Conservation (phyloP, 2,888 invertebrate species). For the Drosophila flavopinicola region DNA sequence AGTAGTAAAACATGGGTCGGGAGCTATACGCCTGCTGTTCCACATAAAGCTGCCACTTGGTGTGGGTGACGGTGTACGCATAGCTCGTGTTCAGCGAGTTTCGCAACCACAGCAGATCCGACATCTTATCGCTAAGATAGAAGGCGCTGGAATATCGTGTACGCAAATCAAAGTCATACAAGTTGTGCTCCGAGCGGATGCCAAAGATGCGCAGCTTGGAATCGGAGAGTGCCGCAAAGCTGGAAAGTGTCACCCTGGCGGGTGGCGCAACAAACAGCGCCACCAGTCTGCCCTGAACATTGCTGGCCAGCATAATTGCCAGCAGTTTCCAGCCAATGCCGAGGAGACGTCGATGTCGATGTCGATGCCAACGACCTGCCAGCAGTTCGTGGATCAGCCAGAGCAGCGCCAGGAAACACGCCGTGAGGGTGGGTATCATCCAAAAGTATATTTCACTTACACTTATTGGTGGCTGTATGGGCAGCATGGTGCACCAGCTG, state of each 20-base stretch:
- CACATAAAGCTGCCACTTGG: conserved; percentile 62
- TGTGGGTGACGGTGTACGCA: conserved; percentile 51
- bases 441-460: conserved; percentile 17
- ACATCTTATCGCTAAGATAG: conserved; percentile 20
- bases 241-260: conserved; percentile 12
- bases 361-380: conserved; percentile 22
- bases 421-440: conserved; percentile 12
- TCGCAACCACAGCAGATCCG: conserved; percentile 32
- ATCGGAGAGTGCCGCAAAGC: conserved; percentile 27
- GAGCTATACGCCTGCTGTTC: conserved; percentile 44
- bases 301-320: conserved; percentile 29
- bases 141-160: conserved; percentile 46
- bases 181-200: conserved; percentile 40
- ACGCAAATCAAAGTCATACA: conserved; percentile 55
- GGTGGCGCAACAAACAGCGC: conserved; percentile 47
- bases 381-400: conserved; percentile 20
- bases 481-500: conserved; percentile 71
- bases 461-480: conserved; percentile 32
- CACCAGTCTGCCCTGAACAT: conserved; percentile 45
- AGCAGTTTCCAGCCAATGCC: conserved; percentile 49
- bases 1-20: conserved; percentile 54
- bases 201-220: conserved; percentile 45
- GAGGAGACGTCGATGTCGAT: conserved; percentile 40
- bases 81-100: conserved; percentile 56
- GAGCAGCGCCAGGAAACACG: conserved; percentile 19